phyloP scores from a whole-genome alignment of 2,888 invertebrate genomes.

The Tachina fera region DNA sequence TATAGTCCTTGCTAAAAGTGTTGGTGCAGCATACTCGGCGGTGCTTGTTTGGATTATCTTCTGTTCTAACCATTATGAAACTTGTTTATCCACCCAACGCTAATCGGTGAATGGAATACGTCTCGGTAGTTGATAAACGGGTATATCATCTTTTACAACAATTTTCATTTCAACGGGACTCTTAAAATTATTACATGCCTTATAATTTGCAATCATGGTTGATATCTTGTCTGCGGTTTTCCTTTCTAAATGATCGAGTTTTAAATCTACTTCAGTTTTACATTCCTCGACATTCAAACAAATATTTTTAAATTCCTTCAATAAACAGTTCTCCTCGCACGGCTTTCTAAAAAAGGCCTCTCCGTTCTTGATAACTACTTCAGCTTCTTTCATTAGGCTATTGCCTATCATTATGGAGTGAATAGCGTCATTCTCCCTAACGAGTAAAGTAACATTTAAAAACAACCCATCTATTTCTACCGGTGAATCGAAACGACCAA shows the following conservation, averaged over 20 bases:
- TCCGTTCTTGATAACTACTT: constrained; percentile 10
- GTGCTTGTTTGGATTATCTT: too few relatives aligned
- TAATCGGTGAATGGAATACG: too few relatives aligned
- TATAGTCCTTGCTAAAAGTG: too few relatives aligned
- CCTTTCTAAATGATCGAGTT: constrained; percentile 29
- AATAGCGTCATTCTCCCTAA: constrained; percentile 21
- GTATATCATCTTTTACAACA: constrained; percentile 49
- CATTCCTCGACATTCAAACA: constrained; percentile 2
- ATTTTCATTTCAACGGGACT: constrained; percentile 40
- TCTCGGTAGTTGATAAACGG: constrained; percentile 43
- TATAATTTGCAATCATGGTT: constrained; percentile 19
- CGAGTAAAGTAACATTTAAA: constrained; percentile 16
- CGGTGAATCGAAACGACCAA: background rate
- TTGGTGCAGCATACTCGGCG: too few relatives aligned
- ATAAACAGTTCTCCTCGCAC: background rate
- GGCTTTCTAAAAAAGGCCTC: constrained; percentile 1
- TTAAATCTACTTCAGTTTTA: background rate
- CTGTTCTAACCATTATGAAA: too few relatives aligned
- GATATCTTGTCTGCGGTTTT: background rate
- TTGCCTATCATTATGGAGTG: constrained; percentile 37
- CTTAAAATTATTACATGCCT: background rate
- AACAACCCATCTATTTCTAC: background rate
- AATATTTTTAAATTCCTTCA: constrained; percentile 24
- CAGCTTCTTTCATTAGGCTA: constrained; percentile 14
- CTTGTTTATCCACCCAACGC: too few relatives aligned